Percentiles rank a stretch among this genome's conserved stretches.
Evolutionary conservation across 2,797 vertebrate species (phyloP).

Genomic region (Dallia pectoralis): DNA sequence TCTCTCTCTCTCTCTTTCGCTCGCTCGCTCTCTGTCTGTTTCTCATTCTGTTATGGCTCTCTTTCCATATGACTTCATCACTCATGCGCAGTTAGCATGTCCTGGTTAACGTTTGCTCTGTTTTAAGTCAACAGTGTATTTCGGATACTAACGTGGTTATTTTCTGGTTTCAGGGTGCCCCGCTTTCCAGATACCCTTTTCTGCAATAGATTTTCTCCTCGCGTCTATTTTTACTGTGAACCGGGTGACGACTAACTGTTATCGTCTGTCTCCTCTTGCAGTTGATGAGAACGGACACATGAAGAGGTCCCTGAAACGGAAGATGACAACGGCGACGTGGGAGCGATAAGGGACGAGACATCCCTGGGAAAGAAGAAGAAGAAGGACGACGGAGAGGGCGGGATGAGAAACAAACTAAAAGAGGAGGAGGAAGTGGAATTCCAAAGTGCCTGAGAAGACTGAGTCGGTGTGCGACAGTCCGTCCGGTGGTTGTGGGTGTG

Average conservation of each 20-base stretch:
- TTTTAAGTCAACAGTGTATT: constrained; percentile 30
- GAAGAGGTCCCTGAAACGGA: constrained; percentile 58
- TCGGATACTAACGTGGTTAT: constrained; percentile 27
- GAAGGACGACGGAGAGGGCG: constrained; percentile 42
- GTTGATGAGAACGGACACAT: constrained; percentile 51
- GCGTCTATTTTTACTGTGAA: constrained; percentile 34
- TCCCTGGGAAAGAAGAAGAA: constrained; percentile 21
- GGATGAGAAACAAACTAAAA: constrained; percentile 69
- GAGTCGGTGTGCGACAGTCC: constrained; percentile 35
- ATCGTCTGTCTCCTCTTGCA: constrained; percentile 5
- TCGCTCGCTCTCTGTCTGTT: constrained; percentile 32
- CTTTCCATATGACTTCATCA: constrained; percentile 49
- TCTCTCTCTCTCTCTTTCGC: constrained; percentile 31
- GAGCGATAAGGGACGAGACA: constrained; percentile 35
- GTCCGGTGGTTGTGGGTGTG: not conserved
- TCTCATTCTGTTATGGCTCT: constrained; percentile 40
- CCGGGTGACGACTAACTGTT: constrained; percentile 33
- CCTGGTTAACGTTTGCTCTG: constrained; percentile 5
- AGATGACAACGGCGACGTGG: constrained; percentile 35
- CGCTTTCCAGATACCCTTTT: constrained; percentile 22
- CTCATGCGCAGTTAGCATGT: constrained; percentile 31
- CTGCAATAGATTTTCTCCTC: constrained; percentile 1
- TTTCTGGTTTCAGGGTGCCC: constrained; percentile 12
- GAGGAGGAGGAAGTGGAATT: constrained; percentile 64
- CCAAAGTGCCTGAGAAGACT: constrained; percentile 67